These are phyloP conservation scores for Chionomys nivalis DNA, from an alignment of 2,113 vertebrate species.

Conservation along the genomic window DNA sequence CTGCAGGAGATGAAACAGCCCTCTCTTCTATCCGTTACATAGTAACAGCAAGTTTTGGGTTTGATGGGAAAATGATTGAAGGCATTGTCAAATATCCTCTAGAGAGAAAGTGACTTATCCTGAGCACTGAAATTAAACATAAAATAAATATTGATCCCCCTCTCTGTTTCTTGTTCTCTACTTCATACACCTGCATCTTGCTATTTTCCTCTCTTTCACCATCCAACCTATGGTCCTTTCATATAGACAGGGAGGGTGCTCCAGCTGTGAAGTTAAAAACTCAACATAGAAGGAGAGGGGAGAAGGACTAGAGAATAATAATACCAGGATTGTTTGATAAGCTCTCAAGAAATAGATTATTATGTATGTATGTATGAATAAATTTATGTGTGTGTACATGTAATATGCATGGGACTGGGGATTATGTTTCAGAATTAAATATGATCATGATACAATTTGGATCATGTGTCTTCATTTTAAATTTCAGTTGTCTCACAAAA, in stretches of 20 bases:
- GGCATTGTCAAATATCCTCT: not conserved
- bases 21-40: not conserved
- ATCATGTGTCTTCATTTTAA: not conserved
- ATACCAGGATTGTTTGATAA: not conserved
- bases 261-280: not conserved
- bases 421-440: not conserved
- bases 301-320: not conserved
- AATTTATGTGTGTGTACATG: not conserved
- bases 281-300: not conserved
- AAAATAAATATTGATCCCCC: not conserved
- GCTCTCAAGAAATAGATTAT: not conserved
- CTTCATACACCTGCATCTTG: not conserved
- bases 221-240: no score
- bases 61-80: not conserved
- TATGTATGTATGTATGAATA: not conserved
- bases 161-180: no score
- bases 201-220: not conserved
- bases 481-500: not conserved
- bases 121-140: not conserved
- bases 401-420: rapidly evolving
- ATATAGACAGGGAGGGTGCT: not conserved
- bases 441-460: not conserved
- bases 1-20: not conserved
- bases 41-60: not conserved
- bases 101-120: not conserved